Evolutionary conservation across 2,113 vertebrate species (phyloP), one percentile per base, ranked within the genome.

Genomic region (Abramis brama): DNA sequence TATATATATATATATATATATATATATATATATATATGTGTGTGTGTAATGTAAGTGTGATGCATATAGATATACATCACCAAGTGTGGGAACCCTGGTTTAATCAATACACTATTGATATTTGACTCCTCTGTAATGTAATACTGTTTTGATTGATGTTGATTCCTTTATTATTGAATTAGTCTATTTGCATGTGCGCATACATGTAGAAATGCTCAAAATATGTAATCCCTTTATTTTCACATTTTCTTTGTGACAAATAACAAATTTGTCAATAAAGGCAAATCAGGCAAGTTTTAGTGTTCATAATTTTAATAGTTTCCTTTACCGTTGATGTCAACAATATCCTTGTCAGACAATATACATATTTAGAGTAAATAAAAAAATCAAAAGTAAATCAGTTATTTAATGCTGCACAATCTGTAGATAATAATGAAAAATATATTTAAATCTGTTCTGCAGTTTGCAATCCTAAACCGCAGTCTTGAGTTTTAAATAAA

Each of bases 401-500:
- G 55, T 86, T 87, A 47, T 82, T 88, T 86, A 86, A 89, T 89
- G 87, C 85, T 89, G 88, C 87, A 93, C 89, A 90, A 87, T 89
- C 87, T 82, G 85, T 86, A 85, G 83, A 79, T 88, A 87, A 88
- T 89, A 89, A 87, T 78, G 81, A 90, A 91, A 92, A 91, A 89
- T 84, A 90, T 87, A 89, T 80, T 87, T 87, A 84, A 90, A 91
- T 89, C 55, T 91, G 79, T 88, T 57, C 60, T 92, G 87, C 91
- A 94, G 87, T 91, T 86, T 73, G 25, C 88, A 70, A 81, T 74
- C n/a, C 86, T 79, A 70, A 87, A 90, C 88, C 85, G 84, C 84
- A 86, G 89, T 78, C 91, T 90, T 89, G 79, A 87, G 87, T 90
- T 87, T 91, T 93, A 90, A 93, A 93, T 91, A 91, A 91, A 90